These are phyloP conservation scores for Epinephelus fuscoguttatus DNA, from an alignment of 2,113 vertebrate genomes.

Conservation along the genomic window DNA sequence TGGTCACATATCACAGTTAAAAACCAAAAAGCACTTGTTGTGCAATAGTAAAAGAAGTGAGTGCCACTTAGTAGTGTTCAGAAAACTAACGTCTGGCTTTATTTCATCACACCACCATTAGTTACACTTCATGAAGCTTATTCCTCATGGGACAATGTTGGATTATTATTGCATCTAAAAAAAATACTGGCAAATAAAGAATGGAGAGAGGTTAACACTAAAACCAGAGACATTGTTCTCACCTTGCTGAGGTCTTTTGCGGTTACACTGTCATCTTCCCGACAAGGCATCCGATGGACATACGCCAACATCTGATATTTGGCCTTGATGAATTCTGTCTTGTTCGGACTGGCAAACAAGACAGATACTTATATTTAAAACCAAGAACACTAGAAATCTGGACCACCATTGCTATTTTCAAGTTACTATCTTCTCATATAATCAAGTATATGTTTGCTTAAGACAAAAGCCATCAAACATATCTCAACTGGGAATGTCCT, in stretches of 20 bases:
- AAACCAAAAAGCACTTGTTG: background rate
- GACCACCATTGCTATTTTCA: background rate
- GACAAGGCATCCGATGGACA: conserved; percentile 96
- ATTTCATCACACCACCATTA: background rate
- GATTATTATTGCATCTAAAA: background rate
- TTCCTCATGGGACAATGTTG: background rate
- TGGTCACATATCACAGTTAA: background rate
- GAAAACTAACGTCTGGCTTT: background rate
- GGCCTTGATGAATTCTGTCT: conserved; percentile 97
- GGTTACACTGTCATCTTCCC: conserved; percentile 96
- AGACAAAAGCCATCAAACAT: background rate
- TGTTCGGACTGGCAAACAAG: conserved; percentile 90
- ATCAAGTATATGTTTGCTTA: background rate
- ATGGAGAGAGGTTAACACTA: background rate
- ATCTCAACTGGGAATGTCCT: background rate
- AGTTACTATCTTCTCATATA: background rate
- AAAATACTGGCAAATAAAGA: background rate
- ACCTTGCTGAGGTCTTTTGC: conserved; percentile 99
- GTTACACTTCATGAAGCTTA: background rate
- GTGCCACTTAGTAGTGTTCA: background rate
- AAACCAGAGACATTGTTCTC: conserved; percentile 38
- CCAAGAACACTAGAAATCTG: conserved; percentile 3
- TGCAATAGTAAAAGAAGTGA: background rate
- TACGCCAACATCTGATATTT: conserved; percentile 99
- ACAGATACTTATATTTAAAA: conserved; percentile 5